Evolutionary conservation across 2,888 invertebrate species (phyloP).

Genomic region (Lordiphosa fenestrarum): DNA sequence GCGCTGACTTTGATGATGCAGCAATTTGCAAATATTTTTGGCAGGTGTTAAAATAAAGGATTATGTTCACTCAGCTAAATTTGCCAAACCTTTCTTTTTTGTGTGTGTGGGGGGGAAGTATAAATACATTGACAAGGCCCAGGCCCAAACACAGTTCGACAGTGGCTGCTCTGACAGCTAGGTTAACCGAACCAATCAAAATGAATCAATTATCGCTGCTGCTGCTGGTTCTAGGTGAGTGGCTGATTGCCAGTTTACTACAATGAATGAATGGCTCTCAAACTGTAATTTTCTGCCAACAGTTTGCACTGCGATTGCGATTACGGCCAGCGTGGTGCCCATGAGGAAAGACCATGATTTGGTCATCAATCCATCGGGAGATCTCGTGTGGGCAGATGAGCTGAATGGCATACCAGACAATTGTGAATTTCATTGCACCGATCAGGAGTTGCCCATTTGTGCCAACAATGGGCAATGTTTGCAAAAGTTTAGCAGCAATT

Average conservation of each 20-base stretch:
- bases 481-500: slow-evolving; percentile 59
- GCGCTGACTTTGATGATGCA: slow-evolving; percentile 21
- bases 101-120: background rate
- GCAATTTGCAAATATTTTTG: slow-evolving; percentile 52
- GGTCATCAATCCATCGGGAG: slow-evolving; percentile 48
- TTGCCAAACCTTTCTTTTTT: background rate
- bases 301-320: slow-evolving; percentile 29
- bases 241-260: too few species aligned
- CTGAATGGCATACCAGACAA: slow-evolving; percentile 40
- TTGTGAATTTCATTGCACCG: slow-evolving; percentile 60
- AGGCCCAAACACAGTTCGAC: slow-evolving; percentile 9
- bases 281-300: background rate
- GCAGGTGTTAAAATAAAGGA: slow-evolving; percentile 64
- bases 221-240: slow-evolving; percentile 44
- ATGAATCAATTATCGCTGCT: slow-evolving; percentile 38
- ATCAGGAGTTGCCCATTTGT: slow-evolving; percentile 52
- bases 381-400: slow-evolving; percentile 31
- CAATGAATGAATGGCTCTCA: background rate
- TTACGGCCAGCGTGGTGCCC: slow-evolving; percentile 44
- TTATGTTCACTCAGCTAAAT: slow-evolving; percentile 26
- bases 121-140: background rate
- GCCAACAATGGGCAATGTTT: slow-evolving; percentile 69
- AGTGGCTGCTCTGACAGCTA: slow-evolving; percentile 20
- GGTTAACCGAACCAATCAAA: slow-evolving; percentile 12
- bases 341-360: slow-evolving; percentile 22